Base-by-base conservation (phyloP, 2,888 invertebrate species). In the Gnatocerus cornutus region DNA sequence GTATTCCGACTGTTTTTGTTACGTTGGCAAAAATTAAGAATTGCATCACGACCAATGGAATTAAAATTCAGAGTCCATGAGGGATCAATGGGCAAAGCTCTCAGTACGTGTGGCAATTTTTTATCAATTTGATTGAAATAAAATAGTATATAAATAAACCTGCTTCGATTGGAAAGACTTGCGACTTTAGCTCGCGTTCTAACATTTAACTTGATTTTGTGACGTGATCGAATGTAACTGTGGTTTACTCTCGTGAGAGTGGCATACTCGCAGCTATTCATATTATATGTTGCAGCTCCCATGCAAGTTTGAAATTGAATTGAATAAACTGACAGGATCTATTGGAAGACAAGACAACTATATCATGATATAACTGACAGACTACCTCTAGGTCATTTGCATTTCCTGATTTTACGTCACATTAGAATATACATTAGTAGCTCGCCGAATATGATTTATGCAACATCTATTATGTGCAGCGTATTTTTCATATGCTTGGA, bases 341-440 rank as follows among this genome's bases (percentile, higher is more conserved):
- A n/a, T 43, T 14, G 16, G 14, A 48, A 61, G 61, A 37, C 61
- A 48, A 61, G 61, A 61, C 61, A 61, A 61, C 37, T 61, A 46
- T 50, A 33, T 61, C 48, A 61, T 33, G 14, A 33, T 29, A 39
- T 30, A 45, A 21, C 41, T 37, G 61, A 59, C 43, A 46, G 43
- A n/a, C 48, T 14, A 37, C 50, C 21, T 59, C 46, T 45, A 39
- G 30, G 16, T 14, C 39, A 64, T 64, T 64, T 64, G 53, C 64
- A 30, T 41, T 53, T 64, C 45, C 43, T 21, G 43, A 64, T 64
- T 27, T 48, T 21, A 37, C 16, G 37, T 16, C 30, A 33, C 41
- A 52, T 62, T 21, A 39, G 62, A n/a, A 62, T 50, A 41, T 58
- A 5, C 10, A 7, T 7, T 39, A 27, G n/a, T 45, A n/a, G 16